phyloP scores from a whole-genome alignment of 2,888 invertebrate species.

The Drosophila demipolita region DNA sequence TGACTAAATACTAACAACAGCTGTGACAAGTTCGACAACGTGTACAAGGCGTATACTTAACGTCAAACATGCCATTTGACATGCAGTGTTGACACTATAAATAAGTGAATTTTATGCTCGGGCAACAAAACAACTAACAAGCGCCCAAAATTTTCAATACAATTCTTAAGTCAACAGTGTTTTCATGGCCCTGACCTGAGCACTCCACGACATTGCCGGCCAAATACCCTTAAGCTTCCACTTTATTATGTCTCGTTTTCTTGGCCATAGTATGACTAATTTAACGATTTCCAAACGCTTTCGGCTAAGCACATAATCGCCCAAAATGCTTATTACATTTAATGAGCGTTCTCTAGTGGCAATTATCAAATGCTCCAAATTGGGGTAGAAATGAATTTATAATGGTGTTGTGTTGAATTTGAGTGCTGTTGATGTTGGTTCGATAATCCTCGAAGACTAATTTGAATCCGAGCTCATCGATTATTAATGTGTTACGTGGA shows the following conservation, averaged over 20 bases:
- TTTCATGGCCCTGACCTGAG: constrained; percentile 6
- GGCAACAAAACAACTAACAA: constrained; percentile 14
- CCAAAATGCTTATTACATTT: constrained; percentile 34
- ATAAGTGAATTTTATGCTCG: constrained; percentile 34
- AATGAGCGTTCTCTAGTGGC: constrained; percentile 40
- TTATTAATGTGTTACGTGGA: background rate
- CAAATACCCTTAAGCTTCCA: constrained; percentile 13
- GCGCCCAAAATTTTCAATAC: constrained; percentile 19
- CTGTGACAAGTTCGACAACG: constrained; percentile 18
- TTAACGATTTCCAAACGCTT: constrained; percentile 39
- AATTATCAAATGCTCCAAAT: constrained; percentile 33
- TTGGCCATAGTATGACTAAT: constrained; percentile 48
- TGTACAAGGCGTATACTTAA: constrained; percentile 32
- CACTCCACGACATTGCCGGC: background rate
- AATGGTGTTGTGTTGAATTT: background rate
- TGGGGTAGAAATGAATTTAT: background rate
- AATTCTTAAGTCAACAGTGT: background rate
- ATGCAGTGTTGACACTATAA: constrained; percentile 32
- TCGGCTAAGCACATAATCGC: constrained; percentile 40
- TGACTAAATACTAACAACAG: constrained; percentile 18
- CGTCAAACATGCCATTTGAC: constrained; percentile 11
- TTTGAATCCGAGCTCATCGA: background rate
- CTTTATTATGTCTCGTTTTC: constrained; percentile 29
- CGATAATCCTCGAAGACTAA: background rate
- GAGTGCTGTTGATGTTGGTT: background rate